These are phyloP conservation scores for Emydocephalus ijimae DNA, from an alignment of 2,113 vertebrate genomes.

Conservation along the genomic window DNA sequence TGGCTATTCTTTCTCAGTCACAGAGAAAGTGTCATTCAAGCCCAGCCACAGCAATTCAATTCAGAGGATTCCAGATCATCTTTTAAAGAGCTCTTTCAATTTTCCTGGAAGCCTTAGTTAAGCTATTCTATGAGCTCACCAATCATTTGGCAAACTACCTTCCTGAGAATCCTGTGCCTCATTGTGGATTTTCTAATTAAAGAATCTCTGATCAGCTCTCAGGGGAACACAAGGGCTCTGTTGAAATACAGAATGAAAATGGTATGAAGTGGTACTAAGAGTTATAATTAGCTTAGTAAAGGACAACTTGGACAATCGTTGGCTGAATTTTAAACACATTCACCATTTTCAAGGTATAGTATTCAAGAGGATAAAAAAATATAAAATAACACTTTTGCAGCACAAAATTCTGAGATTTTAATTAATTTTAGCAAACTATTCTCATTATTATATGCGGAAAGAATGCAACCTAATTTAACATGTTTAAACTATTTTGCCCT, in stretches of 20 bases:
- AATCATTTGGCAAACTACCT: background rate
- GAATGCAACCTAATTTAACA: background rate
- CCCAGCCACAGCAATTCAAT: background rate
- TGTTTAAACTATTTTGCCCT: background rate
- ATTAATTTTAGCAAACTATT: background rate
- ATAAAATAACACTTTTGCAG: background rate
- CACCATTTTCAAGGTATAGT: background rate
- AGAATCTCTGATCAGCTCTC: background rate
- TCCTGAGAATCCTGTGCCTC: background rate
- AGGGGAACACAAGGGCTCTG: background rate
- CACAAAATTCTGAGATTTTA: background rate
- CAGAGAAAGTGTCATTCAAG: background rate
- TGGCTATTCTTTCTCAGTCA: background rate
- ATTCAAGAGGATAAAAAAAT: background rate
- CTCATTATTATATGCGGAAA: background rate
- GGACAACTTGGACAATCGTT: background rate
- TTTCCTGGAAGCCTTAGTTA: background rate
- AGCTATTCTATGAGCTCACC: background rate
- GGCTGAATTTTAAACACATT: slow-evolving; percentile 19
- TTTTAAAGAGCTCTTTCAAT: background rate
- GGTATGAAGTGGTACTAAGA: background rate
- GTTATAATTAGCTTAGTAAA: background rate
- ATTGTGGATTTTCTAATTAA: background rate
- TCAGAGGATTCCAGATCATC: background rate
- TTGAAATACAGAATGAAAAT: background rate